Conservation (phyloP, 2,113 vertebrate genomes). For the Archilochus colubris region DNA sequence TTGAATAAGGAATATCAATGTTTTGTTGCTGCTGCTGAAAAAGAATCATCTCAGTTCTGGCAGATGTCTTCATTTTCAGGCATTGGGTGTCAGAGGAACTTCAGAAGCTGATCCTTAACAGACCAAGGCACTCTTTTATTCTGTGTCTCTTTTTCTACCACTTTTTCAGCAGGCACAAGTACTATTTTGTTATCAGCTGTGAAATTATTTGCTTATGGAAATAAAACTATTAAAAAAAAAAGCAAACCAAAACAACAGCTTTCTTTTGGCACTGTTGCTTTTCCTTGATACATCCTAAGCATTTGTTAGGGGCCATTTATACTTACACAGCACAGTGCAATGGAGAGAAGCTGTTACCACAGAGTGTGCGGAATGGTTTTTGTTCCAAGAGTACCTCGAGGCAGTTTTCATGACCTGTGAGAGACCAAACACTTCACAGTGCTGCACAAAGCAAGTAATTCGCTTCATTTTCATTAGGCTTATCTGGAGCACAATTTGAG, state of each 20-base stretch:
- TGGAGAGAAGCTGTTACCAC: slow-evolving; percentile 93
- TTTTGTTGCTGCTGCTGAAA: neutral
- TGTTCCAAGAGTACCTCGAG: slow-evolving; percentile 96
- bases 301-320: neutral
- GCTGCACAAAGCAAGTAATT: neutral
- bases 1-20: neutral
- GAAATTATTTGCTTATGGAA: neutral
- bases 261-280: neutral
- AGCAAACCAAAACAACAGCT: neutral
- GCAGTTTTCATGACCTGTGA: slow-evolving; percentile 93
- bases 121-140: neutral
- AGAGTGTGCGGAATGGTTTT: slow-evolving; percentile 86
- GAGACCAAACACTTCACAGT: slow-evolving; percentile 37
- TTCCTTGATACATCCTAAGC: neutral
- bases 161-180: neutral
- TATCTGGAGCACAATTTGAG: neutral
- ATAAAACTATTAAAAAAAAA: neutral
- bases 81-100: neutral
- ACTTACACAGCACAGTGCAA: slow-evolving; percentile 98
- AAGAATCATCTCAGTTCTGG: neutral
- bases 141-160: neutral
- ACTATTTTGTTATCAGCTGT: neutral
- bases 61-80: neutral
- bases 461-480: neutral
- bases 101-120: neutral